Evolutionary conservation across 2,797 vertebrate species (phyloP).

Genomic region (Hydrolagus colliei): DNA sequence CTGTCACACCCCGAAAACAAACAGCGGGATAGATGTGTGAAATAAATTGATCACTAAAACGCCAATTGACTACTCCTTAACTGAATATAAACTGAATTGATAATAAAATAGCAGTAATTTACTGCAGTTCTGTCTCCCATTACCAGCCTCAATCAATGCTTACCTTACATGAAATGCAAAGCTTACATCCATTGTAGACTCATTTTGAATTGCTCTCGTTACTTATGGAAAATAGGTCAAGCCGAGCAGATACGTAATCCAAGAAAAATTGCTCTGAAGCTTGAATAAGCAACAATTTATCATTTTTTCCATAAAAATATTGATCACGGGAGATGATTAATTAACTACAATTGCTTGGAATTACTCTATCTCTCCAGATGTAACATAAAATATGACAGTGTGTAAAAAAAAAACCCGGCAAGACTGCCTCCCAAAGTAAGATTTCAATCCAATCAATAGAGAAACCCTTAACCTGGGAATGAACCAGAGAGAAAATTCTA

Average conservation of each 20-base stretch:
- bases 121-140: neutral
- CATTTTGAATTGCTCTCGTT: conserved; percentile 19
- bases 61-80: neutral
- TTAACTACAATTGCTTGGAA: conserved; percentile 15
- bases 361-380: conserved; percentile 3
- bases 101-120: conserved; percentile 1
- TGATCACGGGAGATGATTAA: conserved; percentile 20
- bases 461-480: conserved; percentile 14
- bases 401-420: neutral
- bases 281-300: conserved; percentile 28
- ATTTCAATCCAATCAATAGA: conserved; percentile 23
- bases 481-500: conserved; percentile 6
- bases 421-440: conserved; percentile 15
- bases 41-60: conserved; percentile 8
- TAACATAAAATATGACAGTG: neutral
- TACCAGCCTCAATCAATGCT: neutral
- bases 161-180: neutral
- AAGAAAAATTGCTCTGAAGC: neutral
- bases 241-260: neutral
- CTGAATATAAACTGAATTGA: conserved; percentile 10
- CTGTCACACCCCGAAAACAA: conserved; percentile 4
- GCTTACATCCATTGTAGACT: neutral
- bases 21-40: neutral
- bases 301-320: conserved; percentile 17
- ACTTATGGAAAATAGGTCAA: conserved; percentile 22